Base-by-base conservation (phyloP, 92 coral and sea anemone species). In the Porites evermanni region DNA sequence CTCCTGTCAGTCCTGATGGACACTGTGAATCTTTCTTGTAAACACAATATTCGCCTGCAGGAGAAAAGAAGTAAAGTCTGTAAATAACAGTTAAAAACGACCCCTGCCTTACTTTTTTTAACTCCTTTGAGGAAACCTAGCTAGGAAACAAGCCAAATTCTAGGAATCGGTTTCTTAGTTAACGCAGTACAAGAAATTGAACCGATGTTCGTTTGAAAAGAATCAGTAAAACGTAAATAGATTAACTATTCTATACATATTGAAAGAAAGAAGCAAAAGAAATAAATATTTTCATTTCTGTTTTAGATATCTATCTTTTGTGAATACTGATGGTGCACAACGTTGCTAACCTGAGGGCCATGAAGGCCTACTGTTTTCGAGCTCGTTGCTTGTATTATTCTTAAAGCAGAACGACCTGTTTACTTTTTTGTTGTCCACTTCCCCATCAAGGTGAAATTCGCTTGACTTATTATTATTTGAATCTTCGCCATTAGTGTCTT, bases 21-120 rank as follows among this genome's bases (percentile, higher is more conserved):
- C 90, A 85, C 2, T 67, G 32, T 1, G 21, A 0, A 8, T 56
- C 69, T 1, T 21, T 75, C 67, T 75, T 90, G 29, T 85, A 90
- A 53, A 90, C 69, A 26, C 93, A 90, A 53, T 86, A 90, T 53
- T 82, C 18, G 8, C 90, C 93, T 90, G 71, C 51, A 1, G 12
- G 12, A 32, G 12, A 53, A 0, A 12, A 20, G 1, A 29, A 12
- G 12, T 26, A 18, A 10, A n/a, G 7, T 4, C 23, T 53, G 12
- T 19, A 50, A 23, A 3, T 7, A 2, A 51, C 17, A 38, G 47
- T 38, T 29, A 29, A 29, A 29, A 29, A 29, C 38, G 1, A 29
- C 38, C 38, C 38, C 16, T 75, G 44, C 2, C 18, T 26, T 44
- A 2, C 1, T n/a, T 7, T 20, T 11, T 18, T 1, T 0, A n/a